Conservation (phyloP, 2,797 vertebrate species). For the Notolepis coatsorum region DNA sequence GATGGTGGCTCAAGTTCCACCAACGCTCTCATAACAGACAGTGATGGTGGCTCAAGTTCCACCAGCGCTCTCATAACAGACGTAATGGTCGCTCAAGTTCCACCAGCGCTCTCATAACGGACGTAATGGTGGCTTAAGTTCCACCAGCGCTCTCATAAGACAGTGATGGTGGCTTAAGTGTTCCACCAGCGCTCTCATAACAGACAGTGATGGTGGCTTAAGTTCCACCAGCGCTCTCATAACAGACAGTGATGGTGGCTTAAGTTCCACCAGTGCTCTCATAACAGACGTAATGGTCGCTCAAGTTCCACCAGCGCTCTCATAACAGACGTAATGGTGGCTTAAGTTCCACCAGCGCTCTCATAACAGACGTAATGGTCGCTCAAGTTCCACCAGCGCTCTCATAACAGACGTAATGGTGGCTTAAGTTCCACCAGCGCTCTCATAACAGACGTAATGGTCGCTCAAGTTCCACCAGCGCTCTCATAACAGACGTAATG, state of each 20-base stretch:
- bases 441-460: slow-evolving; percentile 68
- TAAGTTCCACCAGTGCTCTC: neutral
- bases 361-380: neutral
- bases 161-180: neutral
- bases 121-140: neutral
- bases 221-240: neutral
- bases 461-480: slow-evolving; percentile 81
- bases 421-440: slow-evolving; percentile 80
- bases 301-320: neutral
- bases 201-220: neutral
- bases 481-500: slow-evolving; percentile 66
- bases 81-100: neutral
- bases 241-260: neutral
- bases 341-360: neutral
- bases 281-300: neutral
- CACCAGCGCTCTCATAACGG: neutral
- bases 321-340: neutral
- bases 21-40: neutral
- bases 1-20: neutral
- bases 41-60: neutral
- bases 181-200: neutral
- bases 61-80: neutral
- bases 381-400: slow-evolving; percentile 79
- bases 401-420: slow-evolving; percentile 68
- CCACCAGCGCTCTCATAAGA: neutral